Base-by-base conservation (phyloP, 2,797 vertebrate species). In the Lepilemur septentrionalis region DNA sequence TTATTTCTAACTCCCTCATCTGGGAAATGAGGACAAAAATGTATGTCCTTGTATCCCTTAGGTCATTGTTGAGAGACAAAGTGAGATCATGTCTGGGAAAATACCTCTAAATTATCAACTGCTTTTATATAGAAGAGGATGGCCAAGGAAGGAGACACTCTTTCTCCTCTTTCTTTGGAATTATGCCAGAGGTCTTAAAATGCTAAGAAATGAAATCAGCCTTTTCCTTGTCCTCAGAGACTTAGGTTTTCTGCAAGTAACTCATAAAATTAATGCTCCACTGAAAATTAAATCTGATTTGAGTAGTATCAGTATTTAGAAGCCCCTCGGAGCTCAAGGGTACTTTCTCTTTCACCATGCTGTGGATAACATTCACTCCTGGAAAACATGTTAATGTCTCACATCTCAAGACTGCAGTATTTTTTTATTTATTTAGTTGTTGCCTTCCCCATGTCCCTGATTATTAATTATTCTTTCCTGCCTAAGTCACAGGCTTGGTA, bases 71-170 rank as follows among this genome's bases (percentile, higher is more conserved):
- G 48, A 96, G 25, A 97, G 52, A 91, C 63, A 92, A 94, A 89
- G 93, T 96, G 91, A 95, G 89, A 95, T 95, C 93, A 89, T 93
- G 87, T 96, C 91, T 96, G 91, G 83, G 63, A 93, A 89, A 95
- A 89, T 59, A 65, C 43, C 87, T 87, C 78, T 92, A 94, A 89
- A 76, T 95, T 93, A 94, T 93, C 61, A 89, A 76, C 65, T 91
- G 41, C 23, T 96, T 85, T 96, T 94, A 52, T 89, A 13, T 70
- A 43, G 65, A 80, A 73, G 30, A 84, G 0, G 13, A 23, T 84
- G 80, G 70, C 79, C 59, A 75, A 91, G 95, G 35, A 94, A 95
- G 13, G 48, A 93, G 79, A 43, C 63, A 65, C 17, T 52, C 55
- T 89, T 81, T 85, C 67, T 97, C 57, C 13, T 52, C 57, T 83